A percentile compares a stretch with the other conserved stretches of the same genome.
Conservation (phyloP, 2,113 vertebrate genomes). For the Amazona guildingii region DNA sequence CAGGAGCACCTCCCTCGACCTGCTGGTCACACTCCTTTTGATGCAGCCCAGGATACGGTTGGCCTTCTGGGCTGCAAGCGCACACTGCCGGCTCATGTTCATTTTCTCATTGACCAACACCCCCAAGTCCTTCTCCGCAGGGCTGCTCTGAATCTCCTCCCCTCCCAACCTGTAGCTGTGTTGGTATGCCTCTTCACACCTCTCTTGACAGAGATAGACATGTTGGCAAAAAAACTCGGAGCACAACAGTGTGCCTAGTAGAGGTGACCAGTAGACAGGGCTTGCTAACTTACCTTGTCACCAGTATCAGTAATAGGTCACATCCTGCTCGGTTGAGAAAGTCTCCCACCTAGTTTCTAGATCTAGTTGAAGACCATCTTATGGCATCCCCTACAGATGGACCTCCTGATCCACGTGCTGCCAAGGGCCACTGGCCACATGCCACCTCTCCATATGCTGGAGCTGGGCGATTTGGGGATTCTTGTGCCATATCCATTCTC, state of each 20-base stretch:
- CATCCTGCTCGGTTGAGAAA: background rate
- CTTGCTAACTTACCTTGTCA: background rate
- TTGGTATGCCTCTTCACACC: background rate
- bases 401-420: background rate
- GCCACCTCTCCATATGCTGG: fast-evolving
- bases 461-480: fast-evolving
- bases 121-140: too few species aligned
- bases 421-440: background rate
- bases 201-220: background rate
- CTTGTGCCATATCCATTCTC: background rate
- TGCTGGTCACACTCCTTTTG: too few species aligned
- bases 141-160: too few species aligned
- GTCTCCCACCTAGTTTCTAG: background rate
- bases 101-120: too few species aligned
- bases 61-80: too few species aligned
- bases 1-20: too few species aligned
- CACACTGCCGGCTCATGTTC: too few species aligned
- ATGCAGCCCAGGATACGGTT: too few species aligned
- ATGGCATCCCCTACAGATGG: background rate
- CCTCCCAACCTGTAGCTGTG: background rate
- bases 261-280: background rate
- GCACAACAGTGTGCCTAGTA: background rate
- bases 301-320: background rate
- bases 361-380: background rate
- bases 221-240: background rate